Base-by-base conservation (phyloP, 1,140 invertebrate species). In the Aphidius ervi region DNA sequence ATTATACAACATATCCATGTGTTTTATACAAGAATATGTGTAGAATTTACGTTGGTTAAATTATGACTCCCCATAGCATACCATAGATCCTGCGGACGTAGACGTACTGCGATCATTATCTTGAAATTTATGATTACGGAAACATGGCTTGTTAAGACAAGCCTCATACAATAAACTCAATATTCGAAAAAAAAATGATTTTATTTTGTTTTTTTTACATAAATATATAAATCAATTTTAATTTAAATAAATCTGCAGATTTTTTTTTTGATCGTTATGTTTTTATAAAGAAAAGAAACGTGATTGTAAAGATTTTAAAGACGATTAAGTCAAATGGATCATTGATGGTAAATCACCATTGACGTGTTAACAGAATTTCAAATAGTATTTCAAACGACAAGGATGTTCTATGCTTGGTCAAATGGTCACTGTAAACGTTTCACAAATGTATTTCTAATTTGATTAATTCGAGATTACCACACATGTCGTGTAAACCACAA, bases 21-120 rank as follows among this genome's bases (percentile, higher is more conserved):
- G 23, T 31, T 3, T 31, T 31, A 31, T 31, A 31, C 23, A 31
- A 31, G 16, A 16, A 16, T 16, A 31, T 31, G 4, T 31, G 4
- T 31, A 31, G 23, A 16, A 16, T 16, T 16, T 16, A 16, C 16
- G 66, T 55, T 59, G 72, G 68, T 71, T 76, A 77, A 77, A 69
- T 76, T 77, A 77, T 76, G 67, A 69, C 67, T 76, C 75, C 75
- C 75, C 75, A 73, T 71, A 76, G 75, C 73, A 70, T 65, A 61
- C 68, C 67, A 73, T 75, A 77, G 75, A 77, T 76, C 71, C 70
- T 68, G 72, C 67, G 65, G 74, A 77, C 75, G 67, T 72, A 76
- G 75, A 77, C 75, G 75, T 76, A 76, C 74, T 71, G 73, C 73
- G 74, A 77, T 77, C 75, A 76, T 77, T 77, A 77, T 77, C 75